These are phyloP conservation scores for Cataglyphis altisquamis DNA, from an alignment of 2,888 invertebrate genomes.

Conservation along the genomic window DNA sequence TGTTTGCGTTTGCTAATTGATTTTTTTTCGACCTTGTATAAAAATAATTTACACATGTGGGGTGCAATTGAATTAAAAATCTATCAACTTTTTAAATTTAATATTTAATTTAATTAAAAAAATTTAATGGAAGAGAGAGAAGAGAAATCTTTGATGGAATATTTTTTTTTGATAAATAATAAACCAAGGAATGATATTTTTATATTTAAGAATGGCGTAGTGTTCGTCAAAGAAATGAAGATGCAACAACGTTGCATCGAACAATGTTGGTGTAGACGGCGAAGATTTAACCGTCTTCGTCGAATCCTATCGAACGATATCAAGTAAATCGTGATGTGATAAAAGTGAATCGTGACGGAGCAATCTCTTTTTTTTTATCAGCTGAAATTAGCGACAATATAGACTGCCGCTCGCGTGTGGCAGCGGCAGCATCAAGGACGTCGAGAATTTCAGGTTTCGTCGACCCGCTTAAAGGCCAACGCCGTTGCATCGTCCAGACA, in stretches of 20 bases:
- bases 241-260: too few relatives aligned
- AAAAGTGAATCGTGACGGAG: slow-evolving; percentile 55
- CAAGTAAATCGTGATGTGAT: slow-evolving; percentile 28
- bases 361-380: slow-evolving; percentile 31
- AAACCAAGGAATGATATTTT: background rate
- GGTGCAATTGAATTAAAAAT: slow-evolving; percentile 3
- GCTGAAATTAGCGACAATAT: slow-evolving; percentile 44
- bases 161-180: background rate
- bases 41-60: background rate
- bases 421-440: slow-evolving; percentile 59
- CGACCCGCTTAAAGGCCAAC: slow-evolving; percentile 68
- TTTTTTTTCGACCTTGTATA: background rate
- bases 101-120: background rate
- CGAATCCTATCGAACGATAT: background rate
- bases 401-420: slow-evolving; percentile 12
- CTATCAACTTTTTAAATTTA: background rate
- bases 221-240: background rate
- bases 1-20: background rate
- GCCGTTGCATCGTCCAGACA: slow-evolving; percentile 61
- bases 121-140: background rate
- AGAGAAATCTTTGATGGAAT: background rate
- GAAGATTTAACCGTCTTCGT: slow-evolving; percentile 19
- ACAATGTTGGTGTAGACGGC: background rate
- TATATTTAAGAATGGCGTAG: background rate
- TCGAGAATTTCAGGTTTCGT: slow-evolving; percentile 65